These are phyloP conservation scores for Megamerina dolium DNA, from an alignment of 2,888 invertebrate genomes.

Conservation along the genomic window DNA sequence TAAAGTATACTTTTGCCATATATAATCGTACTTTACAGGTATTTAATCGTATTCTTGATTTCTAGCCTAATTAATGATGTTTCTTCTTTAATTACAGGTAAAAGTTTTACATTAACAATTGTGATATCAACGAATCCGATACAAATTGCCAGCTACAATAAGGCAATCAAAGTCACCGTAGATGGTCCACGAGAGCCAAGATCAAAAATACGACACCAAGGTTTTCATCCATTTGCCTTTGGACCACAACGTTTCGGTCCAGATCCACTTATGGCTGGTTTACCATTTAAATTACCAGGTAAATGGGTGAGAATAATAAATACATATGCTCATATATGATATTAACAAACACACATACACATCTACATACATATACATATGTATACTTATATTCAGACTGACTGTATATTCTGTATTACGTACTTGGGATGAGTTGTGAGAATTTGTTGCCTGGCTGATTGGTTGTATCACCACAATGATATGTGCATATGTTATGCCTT, in stretches of 20 bases:
- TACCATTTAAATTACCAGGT: slow-evolving; percentile 85
- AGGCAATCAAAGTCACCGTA: slow-evolving; percentile 98
- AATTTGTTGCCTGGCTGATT: too few species aligned
- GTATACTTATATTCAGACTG: too few species aligned
- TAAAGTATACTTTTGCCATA: too few species aligned
- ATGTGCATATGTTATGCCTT: too few species aligned
- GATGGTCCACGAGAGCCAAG: slow-evolving; percentile 97
- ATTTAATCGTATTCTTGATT: too few species aligned
- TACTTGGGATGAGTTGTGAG: too few species aligned
- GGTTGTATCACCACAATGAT: too few species aligned
- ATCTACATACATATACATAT: slow-evolving; percentile 13
- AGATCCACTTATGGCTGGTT: slow-evolving; percentile 68
- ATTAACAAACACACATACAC: too few species aligned
- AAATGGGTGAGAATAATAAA: slow-evolving; percentile 36
- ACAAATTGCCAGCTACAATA: slow-evolving; percentile 93
- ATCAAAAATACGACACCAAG: slow-evolving; percentile 84
- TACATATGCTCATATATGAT: not conserved
- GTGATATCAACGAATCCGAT: slow-evolving; percentile 89
- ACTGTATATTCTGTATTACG: too few species aligned
- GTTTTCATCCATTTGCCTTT: slow-evolving; percentile 84
- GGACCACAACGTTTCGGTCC: slow-evolving; percentile 77
- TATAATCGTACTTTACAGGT: too few species aligned
- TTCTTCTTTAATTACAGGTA: too few species aligned
- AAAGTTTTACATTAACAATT: slow-evolving; percentile 95
- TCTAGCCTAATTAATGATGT: too few species aligned